phyloP scores from a whole-genome alignment of 2,888 invertebrate species.

The Nomada fucata region DNA sequence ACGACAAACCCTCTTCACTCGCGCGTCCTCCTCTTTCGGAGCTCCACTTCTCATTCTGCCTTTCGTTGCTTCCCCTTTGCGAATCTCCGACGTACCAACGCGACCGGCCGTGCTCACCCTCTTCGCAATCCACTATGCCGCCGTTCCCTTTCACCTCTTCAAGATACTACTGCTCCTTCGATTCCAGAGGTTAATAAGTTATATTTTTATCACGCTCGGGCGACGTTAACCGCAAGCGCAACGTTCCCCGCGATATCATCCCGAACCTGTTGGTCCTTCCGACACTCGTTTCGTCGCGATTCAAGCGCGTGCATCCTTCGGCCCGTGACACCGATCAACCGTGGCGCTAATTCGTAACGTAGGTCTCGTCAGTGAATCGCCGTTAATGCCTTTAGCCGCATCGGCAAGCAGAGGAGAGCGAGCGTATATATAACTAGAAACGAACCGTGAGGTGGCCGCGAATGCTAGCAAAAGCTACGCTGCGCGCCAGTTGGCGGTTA shows the following conservation, averaged over 20 bases:
- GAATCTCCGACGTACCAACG: conserved; percentile 50
- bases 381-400: conserved; percentile 18
- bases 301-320: not conserved
- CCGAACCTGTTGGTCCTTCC: not conserved
- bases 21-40: conserved; percentile 49
- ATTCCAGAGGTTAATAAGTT: conserved; percentile 75
- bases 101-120: conserved; percentile 36
- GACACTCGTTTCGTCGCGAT: not conserved
- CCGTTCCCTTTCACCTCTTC: conserved; percentile 7
- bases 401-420: conserved; percentile 51
- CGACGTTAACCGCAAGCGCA: conserved; percentile 37
- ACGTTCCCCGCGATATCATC: conserved; percentile 46
- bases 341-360: not conserved
- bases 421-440: conserved; percentile 50
- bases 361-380: too few species aligned
- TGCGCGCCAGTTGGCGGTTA: conserved; percentile 73
- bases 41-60: conserved; percentile 38
- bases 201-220: conserved; percentile 74
- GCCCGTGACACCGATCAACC: conserved; percentile 4
- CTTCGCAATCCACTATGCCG: conserved; percentile 10
- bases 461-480: conserved; percentile 64
- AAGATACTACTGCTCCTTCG: not conserved
- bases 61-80: conserved; percentile 45
- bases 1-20: conserved; percentile 61
- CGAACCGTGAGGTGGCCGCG: conserved; percentile 68